Conservation (phyloP, 1,140 invertebrate species). For the Ditylenchus dipsaci region DNA sequence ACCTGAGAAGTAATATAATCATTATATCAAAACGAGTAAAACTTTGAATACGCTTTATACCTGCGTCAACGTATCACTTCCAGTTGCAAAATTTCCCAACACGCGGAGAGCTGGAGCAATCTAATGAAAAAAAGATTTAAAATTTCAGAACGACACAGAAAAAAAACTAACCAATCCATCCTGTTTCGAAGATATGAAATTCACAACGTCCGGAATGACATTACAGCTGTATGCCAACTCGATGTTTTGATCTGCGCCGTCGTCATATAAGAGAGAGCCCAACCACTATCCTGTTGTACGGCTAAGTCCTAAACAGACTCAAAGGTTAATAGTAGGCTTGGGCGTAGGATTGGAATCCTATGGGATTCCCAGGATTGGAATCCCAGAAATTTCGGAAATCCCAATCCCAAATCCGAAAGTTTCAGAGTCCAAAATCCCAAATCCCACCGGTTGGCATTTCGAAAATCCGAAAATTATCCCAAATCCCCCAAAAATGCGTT, state of each 20-base stretch:
- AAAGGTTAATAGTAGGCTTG: too few relatives aligned
- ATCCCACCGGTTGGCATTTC: too few relatives aligned
- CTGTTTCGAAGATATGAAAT: slow-evolving; percentile 12
- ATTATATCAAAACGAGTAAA: background rate
- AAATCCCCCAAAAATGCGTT: too few relatives aligned
- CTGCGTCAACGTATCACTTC: slow-evolving; percentile 28
- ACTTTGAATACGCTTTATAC: background rate
- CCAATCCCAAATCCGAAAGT: too few relatives aligned
- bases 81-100: slow-evolving; percentile 40
- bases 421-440: too few relatives aligned
- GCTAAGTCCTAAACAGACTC: too few relatives aligned
- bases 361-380: too few relatives aligned
- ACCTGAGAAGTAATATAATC: slow-evolving; percentile 5
- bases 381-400: too few relatives aligned
- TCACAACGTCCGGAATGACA: slow-evolving; percentile 9
- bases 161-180: background rate
- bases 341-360: too few relatives aligned
- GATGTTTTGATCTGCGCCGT: slow-evolving; percentile 37
- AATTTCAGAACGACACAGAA: too few relatives aligned
- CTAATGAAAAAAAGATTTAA: background rate
- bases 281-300: slow-evolving; percentile 22
- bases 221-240: background rate
- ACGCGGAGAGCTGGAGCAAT: slow-evolving; percentile 37
- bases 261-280: slow-evolving; percentile 45
- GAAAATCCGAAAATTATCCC: too few relatives aligned